Percentiles rank a stretch among this genome's conserved stretches.
These are phyloP conservation scores for Vesta saturnalis DNA, from an alignment of 2,888 invertebrate species.

Conservation along the genomic window DNA sequence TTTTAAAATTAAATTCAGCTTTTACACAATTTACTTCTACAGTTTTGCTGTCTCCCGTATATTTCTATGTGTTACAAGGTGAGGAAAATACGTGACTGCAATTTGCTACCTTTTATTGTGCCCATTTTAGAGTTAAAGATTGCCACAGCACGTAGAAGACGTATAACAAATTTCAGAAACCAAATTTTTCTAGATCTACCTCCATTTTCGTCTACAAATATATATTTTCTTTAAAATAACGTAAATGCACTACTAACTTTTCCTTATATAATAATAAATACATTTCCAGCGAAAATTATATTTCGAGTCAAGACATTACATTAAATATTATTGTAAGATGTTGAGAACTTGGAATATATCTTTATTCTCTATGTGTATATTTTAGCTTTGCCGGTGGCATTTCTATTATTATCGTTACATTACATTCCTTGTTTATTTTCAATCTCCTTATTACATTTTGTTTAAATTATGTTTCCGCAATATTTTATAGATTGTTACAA, in stretches of 20 bases:
- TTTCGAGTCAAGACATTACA: background rate
- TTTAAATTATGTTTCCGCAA: background rate
- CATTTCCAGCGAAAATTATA: too few relatives aligned
- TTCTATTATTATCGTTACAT: background rate
- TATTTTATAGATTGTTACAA: background rate
- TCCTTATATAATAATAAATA: background rate
- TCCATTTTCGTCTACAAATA: constrained; percentile 15
- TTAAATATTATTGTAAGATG: background rate
- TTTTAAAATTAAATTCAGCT: constrained; percentile 51
- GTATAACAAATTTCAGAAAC: constrained; percentile 24
- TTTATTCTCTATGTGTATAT: background rate
- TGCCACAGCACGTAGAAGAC: constrained; percentile 24
- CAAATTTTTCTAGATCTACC: constrained; percentile 23
- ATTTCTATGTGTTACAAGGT: constrained; percentile 33
- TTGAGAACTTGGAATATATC: background rate
- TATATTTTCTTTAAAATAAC: constrained; percentile 13
- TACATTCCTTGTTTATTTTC: background rate
- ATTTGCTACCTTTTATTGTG: constrained; percentile 33
- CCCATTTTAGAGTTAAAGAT: constrained; percentile 21
- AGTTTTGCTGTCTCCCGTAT: constrained; percentile 42
- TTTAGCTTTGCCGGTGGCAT: background rate
- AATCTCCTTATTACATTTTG: background rate
- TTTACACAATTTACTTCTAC: constrained; percentile 49
- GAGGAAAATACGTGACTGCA: constrained; percentile 29
- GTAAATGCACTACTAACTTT: background rate